Conservation (phyloP, 92 coral and sea anemone species). For the Bergia sp. region DNA sequence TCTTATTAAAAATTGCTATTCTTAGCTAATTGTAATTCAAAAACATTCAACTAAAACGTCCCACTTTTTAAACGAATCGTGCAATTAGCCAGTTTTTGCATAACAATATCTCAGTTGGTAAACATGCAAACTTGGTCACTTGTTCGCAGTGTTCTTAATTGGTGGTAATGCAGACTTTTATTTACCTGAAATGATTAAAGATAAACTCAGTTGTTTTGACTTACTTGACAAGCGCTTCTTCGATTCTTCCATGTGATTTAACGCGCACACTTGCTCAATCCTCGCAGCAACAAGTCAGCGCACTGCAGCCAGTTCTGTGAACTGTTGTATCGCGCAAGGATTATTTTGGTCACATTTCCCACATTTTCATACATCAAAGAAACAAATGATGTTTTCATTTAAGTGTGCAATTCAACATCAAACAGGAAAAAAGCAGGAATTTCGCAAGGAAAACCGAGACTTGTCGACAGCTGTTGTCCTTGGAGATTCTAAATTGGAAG, state of each 20-base stretch:
- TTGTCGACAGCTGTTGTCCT: constrained; percentile 50
- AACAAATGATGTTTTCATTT: background rate
- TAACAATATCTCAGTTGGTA: constrained; percentile 31
- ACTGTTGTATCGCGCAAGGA: background rate
- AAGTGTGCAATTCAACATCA: background rate
- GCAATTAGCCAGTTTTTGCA: constrained; percentile 40
- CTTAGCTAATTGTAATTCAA: constrained; percentile 42
- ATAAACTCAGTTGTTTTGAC: constrained; percentile 65
- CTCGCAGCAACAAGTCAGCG: background rate
- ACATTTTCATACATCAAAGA: background rate
- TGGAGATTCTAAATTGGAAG: constrained; percentile 25
- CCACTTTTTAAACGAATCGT: constrained; percentile 15
- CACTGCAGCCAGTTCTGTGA: background rate
- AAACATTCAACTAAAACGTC: constrained; percentile 29
- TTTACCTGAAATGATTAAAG: constrained; percentile 68
- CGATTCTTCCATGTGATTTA: background rate
- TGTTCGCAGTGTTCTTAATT: constrained; percentile 45
- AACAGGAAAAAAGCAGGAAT: constrained; percentile 31
- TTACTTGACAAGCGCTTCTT: constrained; percentile 68
- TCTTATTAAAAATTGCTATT: constrained; percentile 29
- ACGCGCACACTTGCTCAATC: constrained; percentile 12
- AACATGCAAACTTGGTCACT: constrained; percentile 3
- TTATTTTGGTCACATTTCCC: background rate
- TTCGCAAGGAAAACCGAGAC: constrained; percentile 13
- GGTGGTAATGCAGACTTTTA: constrained; percentile 57